Evolutionary conservation across 2,797 vertebrate genomes (phyloP), one percentile per base, ranked within the genome.

Genomic region (Pitangus sulphuratus): DNA sequence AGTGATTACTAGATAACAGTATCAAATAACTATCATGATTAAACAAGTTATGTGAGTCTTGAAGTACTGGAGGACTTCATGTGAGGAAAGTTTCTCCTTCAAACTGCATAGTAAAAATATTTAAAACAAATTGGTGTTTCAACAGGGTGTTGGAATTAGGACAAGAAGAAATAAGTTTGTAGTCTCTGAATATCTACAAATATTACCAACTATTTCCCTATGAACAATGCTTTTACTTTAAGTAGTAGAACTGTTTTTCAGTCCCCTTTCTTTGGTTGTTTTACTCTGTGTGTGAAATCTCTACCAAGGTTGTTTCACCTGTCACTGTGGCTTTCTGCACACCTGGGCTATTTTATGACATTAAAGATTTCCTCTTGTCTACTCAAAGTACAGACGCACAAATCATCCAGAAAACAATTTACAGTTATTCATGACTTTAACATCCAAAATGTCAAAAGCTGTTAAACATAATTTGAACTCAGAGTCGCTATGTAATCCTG

Each of bases 21-120:
- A 97, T 97, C 95, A 97, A 97, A 96, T 95, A 97, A 91, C 87
- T 94, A 91, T 90, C 85, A 95, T 9, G 76, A 98, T 97, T 97
- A 93, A 96, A 92, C 87, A 97, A 92, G 79, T 97, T 97, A 94
- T 83, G 89, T n/a, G 70, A 92, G 78, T 96, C 86, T 95, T 95
- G 71, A 86, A 97, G 96, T 89, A 76, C 91, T 91, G 75, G 84
- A 97, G 82, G 89, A 97, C 95, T 97, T 97, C 94, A 91, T 9
- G 15, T 92, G 89, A 98, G 96, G 88, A 98, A 97, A 96, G 84
- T 95, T 97, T 97, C 95, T 97, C 94, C 82, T 97, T 92, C 94
- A 96, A 96, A 96, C 50, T 19, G 58, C 61, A 74, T 86, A 94
- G 95, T 91, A 95, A 96, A 96, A 95, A 91, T 84, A 95, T 48